Conservation (phyloP, 2,888 invertebrate species). For the Napeogenes sylphis region DNA sequence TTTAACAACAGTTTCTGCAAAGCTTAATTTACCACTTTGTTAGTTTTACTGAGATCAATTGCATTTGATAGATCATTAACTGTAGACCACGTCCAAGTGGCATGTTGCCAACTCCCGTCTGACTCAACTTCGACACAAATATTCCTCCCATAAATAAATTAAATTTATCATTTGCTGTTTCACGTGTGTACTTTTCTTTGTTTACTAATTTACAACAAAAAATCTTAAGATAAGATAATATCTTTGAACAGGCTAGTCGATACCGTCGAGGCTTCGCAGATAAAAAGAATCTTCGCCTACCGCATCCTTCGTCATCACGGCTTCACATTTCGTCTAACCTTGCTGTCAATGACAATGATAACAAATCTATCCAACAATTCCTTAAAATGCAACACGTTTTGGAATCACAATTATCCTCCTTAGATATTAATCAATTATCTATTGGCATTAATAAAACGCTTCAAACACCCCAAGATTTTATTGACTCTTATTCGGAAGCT, state of each 20-base stretch:
- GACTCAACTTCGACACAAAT: constrained; percentile 54
- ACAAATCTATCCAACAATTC: constrained; percentile 56
- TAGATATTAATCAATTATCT: constrained; percentile 55
- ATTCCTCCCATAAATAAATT: constrained; percentile 40
- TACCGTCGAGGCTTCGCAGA: constrained; percentile 67
- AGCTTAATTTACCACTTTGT: constrained; percentile 33
- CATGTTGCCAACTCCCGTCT: constrained; percentile 48
- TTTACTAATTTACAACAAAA: constrained; percentile 15
- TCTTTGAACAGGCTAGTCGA: constrained; percentile 72
- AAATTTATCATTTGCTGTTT: constrained; percentile 13
- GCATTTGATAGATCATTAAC: constrained; percentile 58
- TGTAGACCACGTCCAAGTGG: constrained; percentile 52
- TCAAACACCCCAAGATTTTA: constrained; percentile 63
- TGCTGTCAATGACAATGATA: constrained; percentile 46
- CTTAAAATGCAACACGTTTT: constrained; percentile 67
- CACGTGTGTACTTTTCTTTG: constrained; percentile 6
- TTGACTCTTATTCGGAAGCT: constrained; percentile 58
- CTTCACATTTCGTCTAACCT: constrained; percentile 49
- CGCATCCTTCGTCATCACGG: constrained; percentile 48
- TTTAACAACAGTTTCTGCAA: constrained; percentile 10
- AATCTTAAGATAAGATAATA: constrained; percentile 37
- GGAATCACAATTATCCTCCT: constrained; percentile 60
- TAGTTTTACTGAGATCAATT: constrained; percentile 52
- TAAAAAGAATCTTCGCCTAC: constrained; percentile 56
- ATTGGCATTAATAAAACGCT: constrained; percentile 60